Base-by-base conservation (phyloP, 2,888 invertebrate species). In the Sacculina carcini region DNA sequence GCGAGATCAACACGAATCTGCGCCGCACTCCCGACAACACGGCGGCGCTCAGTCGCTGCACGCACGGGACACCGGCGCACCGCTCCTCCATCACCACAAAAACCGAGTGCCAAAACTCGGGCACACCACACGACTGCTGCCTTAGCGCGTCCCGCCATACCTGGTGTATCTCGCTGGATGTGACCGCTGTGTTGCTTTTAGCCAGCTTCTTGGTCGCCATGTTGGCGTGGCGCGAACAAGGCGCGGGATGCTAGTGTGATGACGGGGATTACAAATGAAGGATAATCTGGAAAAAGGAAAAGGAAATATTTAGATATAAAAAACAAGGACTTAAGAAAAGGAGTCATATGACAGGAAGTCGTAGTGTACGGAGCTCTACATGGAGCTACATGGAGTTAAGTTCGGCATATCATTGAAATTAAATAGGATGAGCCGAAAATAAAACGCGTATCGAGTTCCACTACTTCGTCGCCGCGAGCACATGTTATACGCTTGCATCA, bases 391-490 rank as follows among this genome's bases (percentile, higher is more conserved):
- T 12, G n/a, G 10, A 34, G n/a, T 34, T 34, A 34, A 34, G 34
- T 34, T 34, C n/a, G 34, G 34, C 10, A 34, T 34, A 34, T 12
- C 12, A 10, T 12, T 34, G 34, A 44, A 3, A 4, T 5, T 44
- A 44, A 28, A 26, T 51, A 34, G 7, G n/a, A 39, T 40, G 56
- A 61, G 59, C n/a, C n/a, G n/a, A n/a, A n/a, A n/a, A n/a, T n/a
- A n/a, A n/a, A n/a, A n/a, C n/a, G n/a, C n/a, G n/a, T n/a, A n/a
- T n/a, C n/a, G n/a, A n/a, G n/a, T n/a, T n/a, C n/a, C n/a, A n/a
- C n/a, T n/a, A n/a, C n/a, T n/a, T n/a, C n/a, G n/a, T n/a, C n/a
- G n/a, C n/a, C n/a, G n/a, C n/a, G n/a, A n/a, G n/a, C n/a, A n/a
- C n/a, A n/a, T n/a, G n/a, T n/a, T n/a, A n/a, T n/a, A n/a, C n/a